phyloP scores from a whole-genome alignment of 1,140 invertebrate genomes.

The Drosophila ogumai region DNA sequence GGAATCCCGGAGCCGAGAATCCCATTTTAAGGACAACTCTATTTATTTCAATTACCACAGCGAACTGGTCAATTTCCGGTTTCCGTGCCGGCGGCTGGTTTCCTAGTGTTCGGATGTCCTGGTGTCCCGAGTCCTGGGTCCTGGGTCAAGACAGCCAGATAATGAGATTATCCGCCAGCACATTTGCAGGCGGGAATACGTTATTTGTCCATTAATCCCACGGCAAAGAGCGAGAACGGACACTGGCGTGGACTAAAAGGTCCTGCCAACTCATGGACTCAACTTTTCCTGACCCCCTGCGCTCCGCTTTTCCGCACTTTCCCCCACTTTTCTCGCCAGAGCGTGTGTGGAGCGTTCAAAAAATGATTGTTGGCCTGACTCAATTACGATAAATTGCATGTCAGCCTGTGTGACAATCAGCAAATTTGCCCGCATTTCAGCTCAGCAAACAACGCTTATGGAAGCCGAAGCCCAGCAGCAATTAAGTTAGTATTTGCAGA shows the following conservation, averaged over 20 bases:
- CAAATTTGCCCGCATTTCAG: constrained; percentile 50
- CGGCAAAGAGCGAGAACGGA: constrained; percentile 32
- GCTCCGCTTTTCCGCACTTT: not conserved
- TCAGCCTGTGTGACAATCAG: constrained; percentile 49
- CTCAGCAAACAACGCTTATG: constrained; percentile 40
- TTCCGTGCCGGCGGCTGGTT: constrained; percentile 20
- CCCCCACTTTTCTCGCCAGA: not conserved
- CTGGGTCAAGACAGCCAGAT: constrained; percentile 40
- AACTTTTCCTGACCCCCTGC: not conserved
- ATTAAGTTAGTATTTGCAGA: constrained; percentile 49
- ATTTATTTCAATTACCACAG: constrained; percentile 50
- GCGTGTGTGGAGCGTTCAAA: constrained; percentile 48
- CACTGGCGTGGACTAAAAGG: constrained; percentile 30
- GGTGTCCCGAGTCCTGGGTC: constrained; percentile 1
- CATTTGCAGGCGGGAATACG: constrained; percentile 48
- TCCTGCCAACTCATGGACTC: constrained; percentile 38
- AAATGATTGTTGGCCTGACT: constrained; percentile 50
- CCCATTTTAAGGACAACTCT: constrained; percentile 28
- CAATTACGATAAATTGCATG: constrained; percentile 56
- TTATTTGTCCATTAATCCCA: constrained; percentile 51
- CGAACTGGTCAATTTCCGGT: constrained; percentile 44
- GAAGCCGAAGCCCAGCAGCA: constrained; percentile 35
- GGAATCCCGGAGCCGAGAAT: not conserved
- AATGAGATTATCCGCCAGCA: constrained; percentile 51
- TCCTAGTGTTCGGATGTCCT: constrained; percentile 3